phyloP scores from a whole-genome alignment of 2,113 vertebrate genomes.

The Micronycteris hirsuta region DNA sequence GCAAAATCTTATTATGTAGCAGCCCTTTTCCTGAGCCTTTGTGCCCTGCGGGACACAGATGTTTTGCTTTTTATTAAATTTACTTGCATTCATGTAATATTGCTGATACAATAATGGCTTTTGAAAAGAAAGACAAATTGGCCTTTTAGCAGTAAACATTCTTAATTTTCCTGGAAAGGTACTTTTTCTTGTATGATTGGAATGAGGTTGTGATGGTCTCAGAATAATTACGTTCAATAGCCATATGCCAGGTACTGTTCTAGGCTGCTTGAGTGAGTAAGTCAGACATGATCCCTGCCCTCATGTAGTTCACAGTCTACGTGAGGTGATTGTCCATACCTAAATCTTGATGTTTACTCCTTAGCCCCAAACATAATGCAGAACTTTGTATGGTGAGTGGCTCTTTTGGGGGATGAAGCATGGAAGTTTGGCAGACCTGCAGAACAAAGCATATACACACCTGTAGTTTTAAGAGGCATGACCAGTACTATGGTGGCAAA shows the following conservation, averaged over 20 bases:
- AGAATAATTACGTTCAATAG: slow-evolving; percentile 25
- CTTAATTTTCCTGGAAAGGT: slow-evolving; percentile 51
- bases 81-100: slow-evolving; percentile 48
- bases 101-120: slow-evolving; percentile 45
- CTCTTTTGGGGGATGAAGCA: not conserved
- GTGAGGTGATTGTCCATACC: not conserved
- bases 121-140: slow-evolving; percentile 49
- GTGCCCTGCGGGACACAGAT: slow-evolving; percentile 11
- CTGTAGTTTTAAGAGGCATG: not conserved
- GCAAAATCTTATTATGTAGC: slow-evolving; percentile 45
- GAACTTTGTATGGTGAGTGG: not conserved
- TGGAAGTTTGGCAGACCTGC: not conserved
- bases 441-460: not conserved
- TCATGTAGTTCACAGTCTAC: not conserved
- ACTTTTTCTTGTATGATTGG: slow-evolving; percentile 47
- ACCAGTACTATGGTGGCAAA: not conserved
- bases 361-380: not conserved
- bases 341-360: not conserved
- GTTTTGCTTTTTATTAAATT: slow-evolving; percentile 64
- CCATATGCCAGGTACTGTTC: not conserved
- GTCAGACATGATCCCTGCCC: not conserved
- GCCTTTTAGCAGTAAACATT: slow-evolving; percentile 49
- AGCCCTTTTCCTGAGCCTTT: not conserved
- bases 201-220: slow-evolving; percentile 24
- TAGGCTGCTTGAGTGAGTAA: slow-evolving; percentile 1